Conservation (phyloP, 2,888 invertebrate species). For the Cenopis cana region DNA sequence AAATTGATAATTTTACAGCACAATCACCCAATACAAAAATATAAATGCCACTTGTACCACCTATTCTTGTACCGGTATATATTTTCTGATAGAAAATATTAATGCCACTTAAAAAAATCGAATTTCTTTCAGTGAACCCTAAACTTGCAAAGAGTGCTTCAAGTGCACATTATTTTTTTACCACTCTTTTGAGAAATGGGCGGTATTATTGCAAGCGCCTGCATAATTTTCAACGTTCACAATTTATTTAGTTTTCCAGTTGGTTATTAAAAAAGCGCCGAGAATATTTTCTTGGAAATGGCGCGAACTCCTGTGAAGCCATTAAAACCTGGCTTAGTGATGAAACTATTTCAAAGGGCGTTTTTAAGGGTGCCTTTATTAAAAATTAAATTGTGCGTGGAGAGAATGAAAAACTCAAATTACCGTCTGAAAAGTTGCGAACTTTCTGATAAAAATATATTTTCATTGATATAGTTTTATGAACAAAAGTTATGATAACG, state of each 20-base stretch:
- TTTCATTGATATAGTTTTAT: neutral
- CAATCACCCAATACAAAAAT: too few species aligned
- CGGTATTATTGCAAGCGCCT: conserved; percentile 26
- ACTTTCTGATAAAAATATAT: neutral
- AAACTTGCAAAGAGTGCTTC: conserved; percentile 10
- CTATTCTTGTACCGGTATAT: too few species aligned
- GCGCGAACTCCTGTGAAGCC: conserved; percentile 21
- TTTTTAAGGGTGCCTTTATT: conserved; percentile 33
- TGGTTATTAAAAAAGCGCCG: conserved; percentile 33
- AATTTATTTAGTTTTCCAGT: conserved; percentile 34
- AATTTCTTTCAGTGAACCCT: conserved; percentile 41
- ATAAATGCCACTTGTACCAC: too few species aligned
- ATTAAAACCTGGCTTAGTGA: conserved; percentile 32
- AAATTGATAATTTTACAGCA: too few species aligned
- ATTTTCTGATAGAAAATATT: too few species aligned
- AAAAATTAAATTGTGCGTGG: conserved; percentile 29
- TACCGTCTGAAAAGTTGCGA: conserved; percentile 3
- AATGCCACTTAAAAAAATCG: too few species aligned
- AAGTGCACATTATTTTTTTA: conserved; percentile 10
- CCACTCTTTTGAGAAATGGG: conserved; percentile 26
- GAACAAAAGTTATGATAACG: neutral
- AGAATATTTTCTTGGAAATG: conserved; percentile 34
- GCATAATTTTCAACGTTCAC: conserved; percentile 25
- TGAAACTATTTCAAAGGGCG: conserved; percentile 37
- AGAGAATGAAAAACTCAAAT: conserved; percentile 10